phyloP scores from a whole-genome alignment of 2,888 invertebrate genomes.

The Rhodophaea formosa region DNA sequence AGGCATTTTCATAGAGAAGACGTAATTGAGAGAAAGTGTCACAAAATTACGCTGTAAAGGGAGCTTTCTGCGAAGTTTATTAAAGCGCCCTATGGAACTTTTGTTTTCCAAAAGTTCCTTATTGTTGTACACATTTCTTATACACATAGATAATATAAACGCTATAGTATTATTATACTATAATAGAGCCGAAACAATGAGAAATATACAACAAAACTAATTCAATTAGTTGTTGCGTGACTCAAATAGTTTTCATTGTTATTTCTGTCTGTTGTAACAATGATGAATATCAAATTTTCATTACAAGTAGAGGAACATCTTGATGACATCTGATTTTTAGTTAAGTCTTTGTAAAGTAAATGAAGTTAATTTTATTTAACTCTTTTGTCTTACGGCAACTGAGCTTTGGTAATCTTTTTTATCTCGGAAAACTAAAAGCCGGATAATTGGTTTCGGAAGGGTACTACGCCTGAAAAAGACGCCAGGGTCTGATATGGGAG shows the following conservation, averaged over 20 bases:
- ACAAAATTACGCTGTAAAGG: background rate
- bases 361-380: no score
- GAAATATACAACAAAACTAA: background rate
- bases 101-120: background rate
- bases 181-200: background rate
- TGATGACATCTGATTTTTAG: no score
- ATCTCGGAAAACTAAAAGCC: no score
- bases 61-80: background rate
- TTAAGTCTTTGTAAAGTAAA: no score
- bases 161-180: no score
- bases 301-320: background rate
- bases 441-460: no score
- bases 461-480: no score
- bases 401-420: no score
- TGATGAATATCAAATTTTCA: background rate
- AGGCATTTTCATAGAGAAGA: background rate
- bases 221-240: background rate
- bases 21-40: background rate
- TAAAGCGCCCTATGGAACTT: background rate
- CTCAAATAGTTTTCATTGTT: background rate
- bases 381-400: no score
- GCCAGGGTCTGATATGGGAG: no score
- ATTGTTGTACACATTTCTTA: no score
- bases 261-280: background rate
- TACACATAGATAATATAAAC: no score